phyloP scores from a whole-genome alignment of 2,888 invertebrate species.

The Athalia rosae region DNA sequence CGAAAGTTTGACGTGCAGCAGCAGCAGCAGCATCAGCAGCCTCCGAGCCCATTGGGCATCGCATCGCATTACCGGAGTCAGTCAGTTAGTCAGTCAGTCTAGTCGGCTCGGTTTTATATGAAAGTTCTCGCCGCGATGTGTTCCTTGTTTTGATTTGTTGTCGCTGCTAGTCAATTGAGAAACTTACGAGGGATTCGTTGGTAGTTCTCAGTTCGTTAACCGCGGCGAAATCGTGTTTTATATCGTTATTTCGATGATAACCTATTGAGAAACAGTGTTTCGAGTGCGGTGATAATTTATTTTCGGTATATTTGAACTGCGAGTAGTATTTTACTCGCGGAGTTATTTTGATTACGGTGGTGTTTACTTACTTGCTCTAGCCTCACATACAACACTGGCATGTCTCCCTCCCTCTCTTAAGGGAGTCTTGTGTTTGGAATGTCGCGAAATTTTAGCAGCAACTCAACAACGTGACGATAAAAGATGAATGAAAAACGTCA shows the following conservation, averaged over 20 bases:
- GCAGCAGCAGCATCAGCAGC: too few species aligned
- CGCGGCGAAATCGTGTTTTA: background rate
- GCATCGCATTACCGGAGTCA: too few species aligned
- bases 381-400: slow-evolving; percentile 49
- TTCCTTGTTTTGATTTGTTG: slow-evolving; percentile 40
- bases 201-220: background rate
- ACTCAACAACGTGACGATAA: slow-evolving; percentile 46
- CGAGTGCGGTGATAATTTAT: background rate
- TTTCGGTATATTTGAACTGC: background rate
- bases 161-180: slow-evolving; percentile 25
- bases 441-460: slow-evolving; percentile 49
- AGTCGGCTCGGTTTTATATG: background rate
- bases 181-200: background rate
- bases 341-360: slow-evolving; percentile 73
- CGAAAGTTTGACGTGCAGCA: too few species aligned
- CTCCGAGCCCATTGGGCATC: too few species aligned
- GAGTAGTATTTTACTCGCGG: background rate
- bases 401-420: slow-evolving; percentile 48
- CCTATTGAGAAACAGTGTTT: background rate
- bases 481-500: slow-evolving; percentile 50
- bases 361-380: slow-evolving; percentile 75
- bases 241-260: background rate
- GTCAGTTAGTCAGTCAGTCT: too few species aligned
- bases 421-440: slow-evolving; percentile 48
- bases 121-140: slow-evolving; percentile 30